These are phyloP conservation scores for Sabatieria punctata DNA, from an alignment of 2,888 invertebrate species.

Conservation along the genomic window DNA sequence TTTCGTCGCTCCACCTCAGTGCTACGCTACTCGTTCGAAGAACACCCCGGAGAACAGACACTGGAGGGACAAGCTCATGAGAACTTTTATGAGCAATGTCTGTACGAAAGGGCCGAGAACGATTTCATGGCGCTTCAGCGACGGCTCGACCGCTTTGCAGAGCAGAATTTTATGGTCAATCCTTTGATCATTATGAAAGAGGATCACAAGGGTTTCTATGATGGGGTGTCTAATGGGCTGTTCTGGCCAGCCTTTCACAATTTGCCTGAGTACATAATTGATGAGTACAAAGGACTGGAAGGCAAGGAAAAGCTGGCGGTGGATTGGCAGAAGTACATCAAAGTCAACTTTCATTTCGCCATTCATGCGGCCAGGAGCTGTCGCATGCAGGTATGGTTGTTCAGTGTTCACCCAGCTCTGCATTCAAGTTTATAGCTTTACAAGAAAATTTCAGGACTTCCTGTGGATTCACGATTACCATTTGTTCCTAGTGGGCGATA, in stretches of 20 bases:
- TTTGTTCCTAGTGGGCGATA: constrained; percentile 74
- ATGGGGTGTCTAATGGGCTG: constrained; percentile 18
- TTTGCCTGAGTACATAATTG: constrained; percentile 28
- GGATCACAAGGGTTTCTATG: constrained; percentile 6
- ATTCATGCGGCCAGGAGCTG: constrained; percentile 29
- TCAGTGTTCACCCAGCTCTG: background rate
- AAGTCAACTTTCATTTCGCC: constrained; percentile 30
- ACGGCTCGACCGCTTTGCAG: constrained; percentile 2
- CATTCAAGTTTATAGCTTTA: background rate
- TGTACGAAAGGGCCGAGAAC: constrained; percentile 6
- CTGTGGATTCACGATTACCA: constrained; percentile 91
- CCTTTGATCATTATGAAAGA: constrained; percentile 10
- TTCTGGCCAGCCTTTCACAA: constrained; percentile 32
- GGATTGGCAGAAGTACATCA: constrained; percentile 21
- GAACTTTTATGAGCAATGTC: background rate
- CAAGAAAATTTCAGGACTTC: constrained; percentile 48
- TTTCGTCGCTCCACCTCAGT: background rate
- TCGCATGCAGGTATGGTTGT: constrained; percentile 17
- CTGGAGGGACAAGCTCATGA: background rate
- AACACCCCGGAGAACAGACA: background rate
- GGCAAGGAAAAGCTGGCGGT: constrained; percentile 61
- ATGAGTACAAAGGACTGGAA: constrained; percentile 52
- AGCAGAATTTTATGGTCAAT: constrained; percentile 10
- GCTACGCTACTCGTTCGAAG: background rate
- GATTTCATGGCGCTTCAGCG: constrained; percentile 6